Base-by-base conservation (phyloP, 2,113 vertebrate species). In the Cyphomyrus plagiostoma region DNA sequence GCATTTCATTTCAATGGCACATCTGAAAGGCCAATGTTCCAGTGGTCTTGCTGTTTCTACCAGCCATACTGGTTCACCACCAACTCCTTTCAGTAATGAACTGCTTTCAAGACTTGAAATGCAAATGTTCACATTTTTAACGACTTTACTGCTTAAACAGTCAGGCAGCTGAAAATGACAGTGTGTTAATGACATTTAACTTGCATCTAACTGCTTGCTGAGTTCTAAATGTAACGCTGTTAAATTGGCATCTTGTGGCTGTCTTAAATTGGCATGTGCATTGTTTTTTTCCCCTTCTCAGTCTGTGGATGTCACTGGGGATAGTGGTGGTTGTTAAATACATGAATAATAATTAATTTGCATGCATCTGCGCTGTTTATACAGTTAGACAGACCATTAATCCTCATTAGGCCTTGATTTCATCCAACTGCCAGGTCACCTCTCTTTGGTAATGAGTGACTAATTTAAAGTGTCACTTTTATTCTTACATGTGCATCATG, bases 331-430 rank as follows among this genome's bases (percentile, higher is more conserved):
- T 35, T 87, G 85, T 39, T 53, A 87, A 53, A 30, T 87, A 87
- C 48, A 87, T 87, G 85, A 87, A 87, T 39, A 87, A 87, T 87
- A 87, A 87, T 87, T 52, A 87, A 87, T 87, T 52, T 53, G 26
- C 85, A 56, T 87, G 56, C 85, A 53, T 87, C 50, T 87, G 85
- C 26, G 85, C 85, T 87, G 85, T 53, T 87, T 87, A 53, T 53
- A 52, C 50, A 87, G 85, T 53, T 39, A 87, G 49, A 56, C 49
- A 87, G 49, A 39, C 85, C 50, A 87, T 87, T 87, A 56, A 53
- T 87, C 85, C 48, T 87, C 85, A 87, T 87, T 87, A 87, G 85
- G 85, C 48, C 85, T 56, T 35, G 50, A 87, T 87, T 87, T 53
- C 50, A 87, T 52, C 49, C 85, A 53, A 53, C 50, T 87, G 30